Evolutionary conservation across 2,888 invertebrate genomes (phyloP).

Genomic region (Gymnoscelis rufifasciata): DNA sequence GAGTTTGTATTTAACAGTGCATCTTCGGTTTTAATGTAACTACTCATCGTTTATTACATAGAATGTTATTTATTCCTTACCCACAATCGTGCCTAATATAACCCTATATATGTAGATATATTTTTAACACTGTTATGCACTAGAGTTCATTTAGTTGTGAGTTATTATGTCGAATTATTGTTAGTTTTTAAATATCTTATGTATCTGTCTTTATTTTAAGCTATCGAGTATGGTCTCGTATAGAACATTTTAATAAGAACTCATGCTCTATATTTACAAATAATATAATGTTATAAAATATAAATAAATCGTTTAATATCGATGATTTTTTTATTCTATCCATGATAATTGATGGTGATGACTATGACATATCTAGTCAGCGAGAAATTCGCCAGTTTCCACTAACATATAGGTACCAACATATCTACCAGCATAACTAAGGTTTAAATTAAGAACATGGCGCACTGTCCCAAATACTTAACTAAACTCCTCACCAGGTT

Average conservation of each 20-base stretch:
- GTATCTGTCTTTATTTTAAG: constrained; percentile 51
- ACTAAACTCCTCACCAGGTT: too few species aligned
- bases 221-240: constrained; percentile 71
- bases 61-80: constrained; percentile 64
- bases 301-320: constrained; percentile 77
- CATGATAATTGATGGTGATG: too few species aligned
- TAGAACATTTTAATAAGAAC: constrained; percentile 68
- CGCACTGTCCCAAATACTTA: too few species aligned
- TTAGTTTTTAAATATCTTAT: constrained; percentile 55
- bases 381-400: too few species aligned
- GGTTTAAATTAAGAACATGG: too few species aligned
- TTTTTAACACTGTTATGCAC: constrained; percentile 65
- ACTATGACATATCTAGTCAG: too few species aligned
- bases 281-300: constrained; percentile 78
- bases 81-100: constrained; percentile 74
- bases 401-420: too few species aligned
- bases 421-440: too few species aligned
- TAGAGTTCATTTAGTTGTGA: constrained; percentile 64
- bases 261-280: constrained; percentile 71
- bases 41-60: constrained; percentile 56
- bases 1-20: background rate
- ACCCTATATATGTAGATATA: constrained; percentile 36
- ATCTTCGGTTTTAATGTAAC: constrained; percentile 31
- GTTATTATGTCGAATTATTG: constrained; percentile 58
- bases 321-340: constrained; percentile 23